A percentile compares a stretch with the other conserved stretches of the same genome.
Evolutionary conservation across 2,797 vertebrate genomes (phyloP).

Genomic region (Sebastes cheni): DNA sequence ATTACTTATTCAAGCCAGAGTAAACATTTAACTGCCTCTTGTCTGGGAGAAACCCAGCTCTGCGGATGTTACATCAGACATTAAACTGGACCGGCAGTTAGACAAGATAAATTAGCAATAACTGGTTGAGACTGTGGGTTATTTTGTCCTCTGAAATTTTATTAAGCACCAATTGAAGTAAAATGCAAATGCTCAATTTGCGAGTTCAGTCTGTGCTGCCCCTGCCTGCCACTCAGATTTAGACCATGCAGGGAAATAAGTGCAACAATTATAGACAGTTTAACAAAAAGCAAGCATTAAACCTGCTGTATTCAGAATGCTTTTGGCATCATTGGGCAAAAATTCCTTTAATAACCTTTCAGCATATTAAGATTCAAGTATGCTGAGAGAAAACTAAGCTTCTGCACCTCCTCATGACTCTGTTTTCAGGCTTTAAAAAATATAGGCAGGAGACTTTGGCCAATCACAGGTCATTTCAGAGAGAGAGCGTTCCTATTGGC

Average conservation of each 20-base stretch:
- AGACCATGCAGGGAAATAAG: constrained; percentile 19
- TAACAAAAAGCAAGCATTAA: not conserved
- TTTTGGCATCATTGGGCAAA: not conserved
- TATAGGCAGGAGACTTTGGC: too few species aligned
- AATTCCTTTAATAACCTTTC: not conserved
- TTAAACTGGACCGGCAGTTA: not conserved
- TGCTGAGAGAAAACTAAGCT: not conserved
- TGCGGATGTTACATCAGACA: not conserved
- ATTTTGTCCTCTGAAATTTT: not conserved
- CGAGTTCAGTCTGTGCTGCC: not conserved
- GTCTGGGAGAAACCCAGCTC: not conserved
- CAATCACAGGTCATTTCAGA: too few species aligned
- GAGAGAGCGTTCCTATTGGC: too few species aligned
- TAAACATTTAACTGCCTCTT: not conserved
- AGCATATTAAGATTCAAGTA: not conserved
- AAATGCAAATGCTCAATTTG: constrained; percentile 34
- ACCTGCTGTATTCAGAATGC: not conserved
- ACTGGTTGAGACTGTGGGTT: not conserved
- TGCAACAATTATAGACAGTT: constrained; percentile 9
- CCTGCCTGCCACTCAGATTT: not conserved
- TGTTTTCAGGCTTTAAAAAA: too few species aligned
- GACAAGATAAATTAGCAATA: constrained; percentile 7
- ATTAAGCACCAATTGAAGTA: constrained; percentile 9
- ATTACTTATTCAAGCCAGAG: not conserved
- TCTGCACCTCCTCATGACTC: too few species aligned